phyloP scores from a whole-genome alignment of 2,797 vertebrate genomes.

The Argya squamiceps region DNA sequence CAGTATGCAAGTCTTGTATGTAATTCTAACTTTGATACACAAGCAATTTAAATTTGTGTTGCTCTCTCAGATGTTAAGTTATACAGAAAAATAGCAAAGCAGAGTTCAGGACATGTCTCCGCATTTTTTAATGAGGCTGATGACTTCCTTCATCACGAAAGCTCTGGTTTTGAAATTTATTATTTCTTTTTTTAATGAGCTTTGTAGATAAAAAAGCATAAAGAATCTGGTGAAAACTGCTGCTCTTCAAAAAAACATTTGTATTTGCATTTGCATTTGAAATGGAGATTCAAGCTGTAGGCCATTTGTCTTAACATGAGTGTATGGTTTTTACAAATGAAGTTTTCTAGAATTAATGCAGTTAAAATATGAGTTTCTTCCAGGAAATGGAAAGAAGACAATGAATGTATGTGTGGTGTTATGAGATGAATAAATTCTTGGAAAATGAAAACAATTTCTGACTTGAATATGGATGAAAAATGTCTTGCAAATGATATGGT shows the following conservation, averaged over 20 bases:
- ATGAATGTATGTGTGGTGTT: not conserved
- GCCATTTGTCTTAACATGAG: constrained; percentile 43
- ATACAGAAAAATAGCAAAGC: constrained; percentile 27
- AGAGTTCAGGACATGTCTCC: not conserved
- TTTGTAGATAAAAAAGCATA: constrained; percentile 29
- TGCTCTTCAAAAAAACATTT: constrained; percentile 2
- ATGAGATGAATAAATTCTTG: not conserved
- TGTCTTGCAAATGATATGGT: not conserved
- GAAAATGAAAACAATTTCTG: not conserved
- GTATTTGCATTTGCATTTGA: constrained; percentile 52
- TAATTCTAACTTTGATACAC: constrained; percentile 8
- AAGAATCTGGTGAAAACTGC: not conserved
- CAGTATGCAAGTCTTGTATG: not conserved
- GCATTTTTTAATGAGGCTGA: constrained; percentile 16
- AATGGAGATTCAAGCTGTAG: constrained; percentile 43
- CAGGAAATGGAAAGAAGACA: not conserved
- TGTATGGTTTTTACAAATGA: constrained; percentile 7
- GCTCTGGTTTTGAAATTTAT: not conserved
- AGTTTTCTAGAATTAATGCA: constrained; percentile 45
- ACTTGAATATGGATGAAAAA: not conserved
- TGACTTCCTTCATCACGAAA: not conserved
- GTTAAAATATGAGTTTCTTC: constrained; percentile 18
- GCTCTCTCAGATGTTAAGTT: not conserved
- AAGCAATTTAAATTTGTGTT: constrained; percentile 15
- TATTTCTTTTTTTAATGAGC: not conserved